phyloP scores from a whole-genome alignment of 2,888 invertebrate genomes.

The Apamea crenata region DNA sequence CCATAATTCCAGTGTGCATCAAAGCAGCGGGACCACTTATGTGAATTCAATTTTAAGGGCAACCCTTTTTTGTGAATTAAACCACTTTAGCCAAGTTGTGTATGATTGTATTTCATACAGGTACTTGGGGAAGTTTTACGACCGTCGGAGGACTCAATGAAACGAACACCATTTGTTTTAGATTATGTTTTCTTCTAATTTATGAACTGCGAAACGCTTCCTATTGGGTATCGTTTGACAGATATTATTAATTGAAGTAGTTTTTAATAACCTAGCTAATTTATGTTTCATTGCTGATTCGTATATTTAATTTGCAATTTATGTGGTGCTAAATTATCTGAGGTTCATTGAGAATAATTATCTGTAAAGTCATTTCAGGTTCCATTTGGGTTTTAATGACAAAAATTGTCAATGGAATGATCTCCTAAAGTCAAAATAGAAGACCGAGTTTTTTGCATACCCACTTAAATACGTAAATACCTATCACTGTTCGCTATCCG shows the following conservation, averaged over 20 bases:
- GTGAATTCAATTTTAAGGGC: background rate
- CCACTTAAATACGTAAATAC: background rate
- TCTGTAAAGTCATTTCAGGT: background rate
- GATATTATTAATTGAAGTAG: constrained; percentile 41
- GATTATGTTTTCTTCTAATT: constrained; percentile 27
- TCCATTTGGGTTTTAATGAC: background rate
- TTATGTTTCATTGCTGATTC: constrained; percentile 34
- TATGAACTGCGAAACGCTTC: constrained; percentile 29
- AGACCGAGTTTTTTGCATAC: background rate
- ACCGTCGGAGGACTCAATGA: constrained; percentile 53
- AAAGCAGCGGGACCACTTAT: background rate
- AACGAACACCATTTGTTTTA: constrained; percentile 20
- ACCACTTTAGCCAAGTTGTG: constrained; percentile 6
- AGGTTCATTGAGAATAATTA: constrained; percentile 13
- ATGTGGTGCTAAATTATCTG: constrained; percentile 16
- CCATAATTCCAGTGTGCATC: background rate
- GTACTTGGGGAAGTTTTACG: constrained; percentile 36
- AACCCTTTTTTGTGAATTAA: background rate
- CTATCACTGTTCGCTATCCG: constrained; percentile 1
- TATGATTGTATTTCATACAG: background rate
- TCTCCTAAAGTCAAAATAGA: constrained; percentile 1
- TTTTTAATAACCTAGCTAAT: constrained; percentile 38
- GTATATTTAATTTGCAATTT: constrained; percentile 26
- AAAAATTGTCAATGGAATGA: background rate
- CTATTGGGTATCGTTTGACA: constrained; percentile 35